These are phyloP conservation scores for Sarcoramphus papa DNA, from an alignment of 2,797 vertebrate species.

Conservation along the genomic window DNA sequence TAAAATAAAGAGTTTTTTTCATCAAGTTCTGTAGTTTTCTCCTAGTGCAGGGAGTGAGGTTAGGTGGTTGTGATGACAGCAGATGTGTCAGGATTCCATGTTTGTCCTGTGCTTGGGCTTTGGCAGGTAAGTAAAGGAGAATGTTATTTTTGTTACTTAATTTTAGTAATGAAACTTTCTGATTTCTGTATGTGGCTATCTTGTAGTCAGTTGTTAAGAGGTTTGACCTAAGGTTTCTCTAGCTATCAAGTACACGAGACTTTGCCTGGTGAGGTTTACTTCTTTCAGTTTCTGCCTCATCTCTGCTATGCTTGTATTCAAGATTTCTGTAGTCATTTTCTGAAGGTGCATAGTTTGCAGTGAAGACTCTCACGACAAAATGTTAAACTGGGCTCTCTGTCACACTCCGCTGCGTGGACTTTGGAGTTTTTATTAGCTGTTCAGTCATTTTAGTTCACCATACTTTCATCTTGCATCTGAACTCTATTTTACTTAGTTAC, in stretches of 20 bases:
- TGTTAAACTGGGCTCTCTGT: not conserved
- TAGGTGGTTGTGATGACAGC: conserved; percentile 26
- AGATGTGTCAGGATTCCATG: not conserved
- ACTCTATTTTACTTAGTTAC: not conserved
- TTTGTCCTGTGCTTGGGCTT: not conserved
- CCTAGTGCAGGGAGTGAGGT: conserved; percentile 6
- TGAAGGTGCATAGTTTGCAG: not conserved
- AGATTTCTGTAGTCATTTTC: not conserved
- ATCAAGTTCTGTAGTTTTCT: conserved; percentile 10
- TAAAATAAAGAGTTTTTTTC: not conserved
- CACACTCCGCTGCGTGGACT: not conserved
- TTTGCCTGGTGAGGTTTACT: not conserved
- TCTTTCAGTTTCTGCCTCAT: not conserved
- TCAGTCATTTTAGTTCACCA: not conserved
- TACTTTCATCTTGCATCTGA: not conserved
- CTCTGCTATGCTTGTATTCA: not conserved
- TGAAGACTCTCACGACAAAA: not conserved
- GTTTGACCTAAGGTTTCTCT: not conserved
- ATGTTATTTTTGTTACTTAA: not conserved
- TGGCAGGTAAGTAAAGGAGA: conserved; percentile 28
- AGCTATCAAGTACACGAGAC: not conserved
- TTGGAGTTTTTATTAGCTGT: not conserved
- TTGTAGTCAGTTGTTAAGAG: not conserved
- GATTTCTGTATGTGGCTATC: not conserved
- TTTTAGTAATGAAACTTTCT: not conserved